Percentiles rank a stretch among this genome's conserved stretches.
Evolutionary conservation across 2,113 vertebrate species (phyloP).

Genomic region (Thalassoma bifasciatum): DNA sequence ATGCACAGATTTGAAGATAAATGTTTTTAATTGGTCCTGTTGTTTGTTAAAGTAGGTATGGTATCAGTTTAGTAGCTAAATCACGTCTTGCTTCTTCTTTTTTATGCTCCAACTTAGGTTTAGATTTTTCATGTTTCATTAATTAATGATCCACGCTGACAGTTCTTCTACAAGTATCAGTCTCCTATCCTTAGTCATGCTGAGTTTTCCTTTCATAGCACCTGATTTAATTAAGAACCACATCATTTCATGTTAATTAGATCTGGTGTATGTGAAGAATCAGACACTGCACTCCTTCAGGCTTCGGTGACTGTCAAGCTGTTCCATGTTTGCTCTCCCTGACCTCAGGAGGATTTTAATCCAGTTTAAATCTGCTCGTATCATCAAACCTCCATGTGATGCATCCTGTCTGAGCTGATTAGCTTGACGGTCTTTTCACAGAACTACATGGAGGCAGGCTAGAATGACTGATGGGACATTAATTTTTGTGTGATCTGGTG

Average conservation of each 20-base stretch:
- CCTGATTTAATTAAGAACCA: constrained; percentile 35
- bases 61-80: no score
- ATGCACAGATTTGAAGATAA: no score
- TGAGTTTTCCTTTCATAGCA: not conserved
- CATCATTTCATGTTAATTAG: constrained; percentile 23
- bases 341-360: constrained; percentile 57
- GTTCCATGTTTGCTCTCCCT: constrained; percentile 14
- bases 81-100: no score
- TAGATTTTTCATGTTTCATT: not conserved
- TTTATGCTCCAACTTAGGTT: no score
- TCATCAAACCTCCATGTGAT: constrained; percentile 51
- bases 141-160: not conserved
- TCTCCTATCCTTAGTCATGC: not conserved
- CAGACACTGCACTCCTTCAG: not conserved
- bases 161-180: not conserved
- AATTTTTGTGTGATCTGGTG: constrained; percentile 40
- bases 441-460: not conserved
- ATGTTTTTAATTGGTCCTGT: no score
- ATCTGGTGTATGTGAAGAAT: constrained; percentile 15
- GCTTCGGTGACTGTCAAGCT: constrained; percentile 20
- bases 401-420: constrained; percentile 63
- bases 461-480: constrained; percentile 36
- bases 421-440: constrained; percentile 41
- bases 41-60: no score
- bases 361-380: constrained; percentile 61